Percentiles rank a stretch among this genome's conserved stretches.
phyloP scores from a whole-genome alignment of 2,797 vertebrate genomes.

The Decapterus maruadsi region DNA sequence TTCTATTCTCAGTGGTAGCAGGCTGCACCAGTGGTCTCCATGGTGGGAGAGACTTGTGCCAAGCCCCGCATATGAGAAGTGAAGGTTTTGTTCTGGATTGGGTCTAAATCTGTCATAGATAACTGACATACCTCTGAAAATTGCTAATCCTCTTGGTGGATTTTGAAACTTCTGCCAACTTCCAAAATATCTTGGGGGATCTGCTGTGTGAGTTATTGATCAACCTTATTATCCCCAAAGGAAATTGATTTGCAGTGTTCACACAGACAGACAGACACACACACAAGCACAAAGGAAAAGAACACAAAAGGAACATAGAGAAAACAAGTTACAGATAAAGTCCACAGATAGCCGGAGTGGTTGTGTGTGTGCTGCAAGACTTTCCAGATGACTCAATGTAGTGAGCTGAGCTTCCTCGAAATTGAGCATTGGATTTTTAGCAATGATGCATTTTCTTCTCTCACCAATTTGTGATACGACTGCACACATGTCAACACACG shows the following conservation, averaged over 20 bases:
- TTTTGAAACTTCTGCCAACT: constrained; percentile 10
- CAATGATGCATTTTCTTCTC: background rate
- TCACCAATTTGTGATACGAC: background rate
- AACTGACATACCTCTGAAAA: constrained; percentile 1
- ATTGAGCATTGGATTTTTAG: background rate
- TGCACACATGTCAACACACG: constrained; percentile 1
- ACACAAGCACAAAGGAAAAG: background rate
- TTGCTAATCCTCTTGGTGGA: constrained; percentile 8
- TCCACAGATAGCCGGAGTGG: background rate
- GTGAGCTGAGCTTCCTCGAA: background rate
- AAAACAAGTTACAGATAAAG: background rate
- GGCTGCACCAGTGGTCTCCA: background rate
- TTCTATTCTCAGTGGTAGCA: background rate
- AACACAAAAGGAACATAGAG: background rate
- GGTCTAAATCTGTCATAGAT: background rate
- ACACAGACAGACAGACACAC: background rate
- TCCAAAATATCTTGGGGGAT: constrained; percentile 4
- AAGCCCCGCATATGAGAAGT: background rate
- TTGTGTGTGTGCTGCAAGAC: background rate
- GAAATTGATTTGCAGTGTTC: background rate
- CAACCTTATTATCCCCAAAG: background rate
- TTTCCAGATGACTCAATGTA: background rate
- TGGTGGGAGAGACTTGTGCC: constrained; percentile 4
- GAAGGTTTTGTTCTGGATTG: background rate
- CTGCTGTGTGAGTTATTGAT: constrained; percentile 1